Conservation (phyloP, 92 coral and sea anemone genomes). For the Bergia puertoricense region DNA sequence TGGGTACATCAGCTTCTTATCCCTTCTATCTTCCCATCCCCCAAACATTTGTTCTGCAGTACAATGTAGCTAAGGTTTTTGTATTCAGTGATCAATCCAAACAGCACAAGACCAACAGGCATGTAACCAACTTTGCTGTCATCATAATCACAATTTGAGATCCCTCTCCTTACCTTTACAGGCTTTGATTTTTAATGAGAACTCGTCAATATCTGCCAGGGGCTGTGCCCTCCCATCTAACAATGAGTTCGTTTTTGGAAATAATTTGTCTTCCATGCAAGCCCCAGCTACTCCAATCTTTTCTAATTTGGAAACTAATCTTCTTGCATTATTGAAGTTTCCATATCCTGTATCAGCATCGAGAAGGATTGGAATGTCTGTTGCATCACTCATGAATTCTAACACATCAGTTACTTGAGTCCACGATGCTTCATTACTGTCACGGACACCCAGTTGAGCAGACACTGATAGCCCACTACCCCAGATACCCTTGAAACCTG, state of each 20-base stretch:
- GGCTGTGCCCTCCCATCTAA: slow-evolving; percentile 98
- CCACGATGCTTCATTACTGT: slow-evolving; percentile 99
- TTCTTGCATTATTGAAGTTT: slow-evolving; percentile 96
- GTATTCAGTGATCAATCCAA: too few relatives aligned
- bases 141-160: background rate
- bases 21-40: too few relatives aligned
- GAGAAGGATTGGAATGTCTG: slow-evolving; percentile 91
- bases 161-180: slow-evolving; percentile 76
- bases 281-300: slow-evolving; percentile 97
- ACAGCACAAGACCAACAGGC: too few relatives aligned
- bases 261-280: slow-evolving; percentile 94
- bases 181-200: slow-evolving; percentile 92
- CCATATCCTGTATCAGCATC: slow-evolving; percentile 99
- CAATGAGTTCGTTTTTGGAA: slow-evolving; percentile 96
- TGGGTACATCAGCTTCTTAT: too few relatives aligned
- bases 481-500: slow-evolving; percentile 99
- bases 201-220: slow-evolving; percentile 93
- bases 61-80: too few relatives aligned
- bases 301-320: slow-evolving; percentile 89
- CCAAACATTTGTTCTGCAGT: too few relatives aligned
- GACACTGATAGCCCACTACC: slow-evolving; percentile 98
- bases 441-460: slow-evolving; percentile 97
- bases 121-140: too few relatives aligned
- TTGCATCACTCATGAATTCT: slow-evolving; percentile 98
- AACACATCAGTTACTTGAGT: slow-evolving; percentile 95